phyloP scores from a whole-genome alignment of 92 coral and sea anemone genomes.

The Bergia puertoricense region DNA sequence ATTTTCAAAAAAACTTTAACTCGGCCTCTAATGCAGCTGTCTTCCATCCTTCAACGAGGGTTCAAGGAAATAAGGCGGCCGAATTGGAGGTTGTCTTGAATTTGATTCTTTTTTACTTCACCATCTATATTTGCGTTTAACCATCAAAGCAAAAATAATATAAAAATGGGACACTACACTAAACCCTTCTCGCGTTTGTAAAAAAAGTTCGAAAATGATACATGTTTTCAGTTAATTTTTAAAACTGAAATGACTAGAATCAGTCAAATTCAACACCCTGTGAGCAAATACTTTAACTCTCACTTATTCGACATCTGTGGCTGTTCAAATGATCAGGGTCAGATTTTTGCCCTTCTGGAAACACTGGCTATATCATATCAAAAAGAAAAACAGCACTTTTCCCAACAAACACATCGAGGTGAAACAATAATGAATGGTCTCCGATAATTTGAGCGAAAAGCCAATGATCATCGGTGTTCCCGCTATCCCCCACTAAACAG shows the following conservation, averaged over 20 bases:
- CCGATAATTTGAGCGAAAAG: neutral
- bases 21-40: no score
- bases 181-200: neutral
- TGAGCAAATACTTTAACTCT: neutral
- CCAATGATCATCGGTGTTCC: neutral
- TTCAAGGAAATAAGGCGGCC: no score
- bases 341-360: slow-evolving; percentile 7
- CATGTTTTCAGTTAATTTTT: neutral
- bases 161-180: neutral
- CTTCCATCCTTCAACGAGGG: no score
- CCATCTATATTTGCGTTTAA: no score
- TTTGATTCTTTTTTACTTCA: no score
- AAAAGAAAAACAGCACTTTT: neutral
- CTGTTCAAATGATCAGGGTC: neutral
- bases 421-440: neutral
- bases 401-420: neutral
- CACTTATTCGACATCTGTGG: neutral
- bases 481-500: neutral
- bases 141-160: no score
- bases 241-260: neutral
- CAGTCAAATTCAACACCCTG: neutral
- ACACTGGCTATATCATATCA: neutral
- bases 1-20: no score
- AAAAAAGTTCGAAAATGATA: neutral
- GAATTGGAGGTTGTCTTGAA: no score